These are phyloP conservation scores for Hypotaenidia philippensis DNA, from an alignment of 2,797 vertebrate genomes.

Conservation along the genomic window DNA sequence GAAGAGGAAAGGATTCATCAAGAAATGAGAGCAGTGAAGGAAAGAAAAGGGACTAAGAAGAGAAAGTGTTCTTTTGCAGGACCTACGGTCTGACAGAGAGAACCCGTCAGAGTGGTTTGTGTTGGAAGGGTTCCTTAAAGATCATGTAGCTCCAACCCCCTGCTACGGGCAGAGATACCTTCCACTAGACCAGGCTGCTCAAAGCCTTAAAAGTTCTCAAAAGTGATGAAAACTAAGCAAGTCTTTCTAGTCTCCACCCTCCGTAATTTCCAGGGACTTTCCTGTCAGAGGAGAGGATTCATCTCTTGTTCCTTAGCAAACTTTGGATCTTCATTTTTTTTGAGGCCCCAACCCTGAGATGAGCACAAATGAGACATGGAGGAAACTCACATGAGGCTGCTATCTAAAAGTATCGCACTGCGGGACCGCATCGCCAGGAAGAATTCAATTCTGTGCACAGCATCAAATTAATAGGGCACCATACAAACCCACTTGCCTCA, in stretches of 20 bases:
- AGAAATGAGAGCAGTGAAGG: neutral
- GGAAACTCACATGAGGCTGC: neutral
- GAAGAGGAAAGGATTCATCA: neutral
- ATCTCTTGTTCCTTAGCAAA: neutral
- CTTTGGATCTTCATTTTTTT: neutral
- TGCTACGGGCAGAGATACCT: neutral
- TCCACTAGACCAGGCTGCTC: neutral
- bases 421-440: neutral
- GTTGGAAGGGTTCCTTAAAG: neutral
- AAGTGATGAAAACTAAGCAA: accelerated
- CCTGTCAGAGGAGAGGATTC: neutral
- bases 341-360: neutral
- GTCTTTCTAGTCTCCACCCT: neutral
- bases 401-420: neutral
- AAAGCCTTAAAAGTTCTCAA: neutral
- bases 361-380: neutral
- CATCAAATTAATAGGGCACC: neutral
- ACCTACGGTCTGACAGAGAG: neutral
- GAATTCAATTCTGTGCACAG: neutral
- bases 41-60: neutral
- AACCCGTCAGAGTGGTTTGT: neutral
- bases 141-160: no score
- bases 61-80: neutral
- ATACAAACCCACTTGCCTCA: neutral
- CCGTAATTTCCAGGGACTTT: neutral